These are phyloP conservation scores for Noctua fimbriata DNA, from an alignment of 2,888 invertebrate genomes.

Conservation along the genomic window DNA sequence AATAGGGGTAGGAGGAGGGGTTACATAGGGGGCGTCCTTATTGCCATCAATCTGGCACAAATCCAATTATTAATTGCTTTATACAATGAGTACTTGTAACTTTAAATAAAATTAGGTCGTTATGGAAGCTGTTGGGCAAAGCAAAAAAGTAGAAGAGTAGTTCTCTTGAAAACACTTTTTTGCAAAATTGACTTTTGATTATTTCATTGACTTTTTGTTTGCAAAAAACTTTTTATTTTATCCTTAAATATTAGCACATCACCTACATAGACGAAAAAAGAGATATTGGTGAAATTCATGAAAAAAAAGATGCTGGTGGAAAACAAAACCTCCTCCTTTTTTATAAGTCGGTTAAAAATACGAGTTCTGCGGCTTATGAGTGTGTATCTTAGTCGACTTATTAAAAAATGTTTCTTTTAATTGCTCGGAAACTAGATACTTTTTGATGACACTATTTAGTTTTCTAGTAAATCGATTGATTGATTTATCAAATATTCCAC, in stretches of 20 bases:
- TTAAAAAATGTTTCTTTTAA: neutral
- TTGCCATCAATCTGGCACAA: neutral
- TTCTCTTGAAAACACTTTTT: neutral
- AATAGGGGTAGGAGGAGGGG: too few relatives aligned
- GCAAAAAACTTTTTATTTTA: too few relatives aligned
- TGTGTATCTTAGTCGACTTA: neutral
- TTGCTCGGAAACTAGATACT: neutral
- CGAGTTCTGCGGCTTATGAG: neutral
- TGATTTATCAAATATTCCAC: slow-evolving; percentile 22
- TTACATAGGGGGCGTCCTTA: neutral
- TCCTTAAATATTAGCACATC: too few relatives aligned
- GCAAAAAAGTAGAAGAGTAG: neutral
- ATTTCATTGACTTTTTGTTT: too few relatives aligned
- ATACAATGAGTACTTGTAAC: neutral
- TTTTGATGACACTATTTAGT: neutral
- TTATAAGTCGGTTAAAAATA: neutral
- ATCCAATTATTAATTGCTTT: neutral
- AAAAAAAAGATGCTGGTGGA: too few relatives aligned
- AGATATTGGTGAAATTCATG: too few relatives aligned
- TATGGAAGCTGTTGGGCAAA: neutral
- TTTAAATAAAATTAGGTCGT: neutral
- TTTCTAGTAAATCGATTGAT: neutral
- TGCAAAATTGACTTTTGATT: too few relatives aligned
- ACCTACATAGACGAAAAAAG: too few relatives aligned
- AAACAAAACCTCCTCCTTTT: too few relatives aligned